Conservation (phyloP, 2,888 invertebrate genomes). For the Entomobrya proxima region DNA sequence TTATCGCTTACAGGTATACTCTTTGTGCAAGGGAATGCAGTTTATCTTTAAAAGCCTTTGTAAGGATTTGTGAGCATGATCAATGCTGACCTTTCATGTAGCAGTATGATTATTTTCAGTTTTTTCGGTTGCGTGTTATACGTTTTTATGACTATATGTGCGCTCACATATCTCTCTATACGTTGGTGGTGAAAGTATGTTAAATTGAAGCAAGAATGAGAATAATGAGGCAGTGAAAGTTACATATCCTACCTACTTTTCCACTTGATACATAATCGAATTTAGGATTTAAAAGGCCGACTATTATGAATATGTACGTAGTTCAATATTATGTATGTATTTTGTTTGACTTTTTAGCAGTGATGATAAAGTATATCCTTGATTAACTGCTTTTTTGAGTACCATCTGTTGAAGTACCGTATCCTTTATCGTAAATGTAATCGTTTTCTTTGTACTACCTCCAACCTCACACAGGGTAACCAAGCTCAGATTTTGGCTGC, state of each 20-base stretch:
- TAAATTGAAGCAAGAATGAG: background rate
- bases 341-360: constrained; percentile 28
- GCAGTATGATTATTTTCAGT: background rate
- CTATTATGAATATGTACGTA: constrained; percentile 11
- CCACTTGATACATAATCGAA: background rate
- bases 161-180: background rate
- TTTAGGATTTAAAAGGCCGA: background rate
- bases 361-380: constrained; percentile 24
- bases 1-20: background rate
- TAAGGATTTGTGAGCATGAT: background rate
- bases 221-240: background rate
- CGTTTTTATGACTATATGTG: background rate
- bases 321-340: constrained; percentile 22
- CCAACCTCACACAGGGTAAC: background rate
- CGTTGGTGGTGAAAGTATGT: background rate
- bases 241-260: background rate
- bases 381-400: constrained; percentile 18
- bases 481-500: background rate
- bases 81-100: background rate
- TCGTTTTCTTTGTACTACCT: constrained; percentile 15
- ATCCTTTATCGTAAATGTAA: background rate
- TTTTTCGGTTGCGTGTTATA: background rate
- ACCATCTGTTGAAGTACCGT: background rate
- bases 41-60: background rate
- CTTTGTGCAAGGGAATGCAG: background rate